Percentiles rank a stretch among this genome's conserved stretches.
Evolutionary conservation across 2,888 invertebrate genomes (phyloP).

Genomic region (Rhagophthalmus giganteus): DNA sequence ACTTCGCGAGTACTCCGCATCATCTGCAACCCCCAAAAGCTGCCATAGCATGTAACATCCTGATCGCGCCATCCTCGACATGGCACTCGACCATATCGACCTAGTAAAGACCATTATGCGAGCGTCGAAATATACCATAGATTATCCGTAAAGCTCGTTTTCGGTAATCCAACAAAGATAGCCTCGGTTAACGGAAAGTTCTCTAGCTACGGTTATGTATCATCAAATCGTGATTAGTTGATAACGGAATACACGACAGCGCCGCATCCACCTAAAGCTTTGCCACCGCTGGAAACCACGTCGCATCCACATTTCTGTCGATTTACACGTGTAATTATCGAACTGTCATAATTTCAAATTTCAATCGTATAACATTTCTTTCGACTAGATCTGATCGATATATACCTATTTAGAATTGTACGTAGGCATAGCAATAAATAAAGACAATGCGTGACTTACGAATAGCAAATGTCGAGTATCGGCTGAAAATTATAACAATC

Average conservation of each 20-base stretch:
- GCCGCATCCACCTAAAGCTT: constrained; percentile 28
- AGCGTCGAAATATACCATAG: constrained; percentile 10
- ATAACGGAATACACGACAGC: constrained; percentile 33
- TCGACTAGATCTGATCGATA: no score
- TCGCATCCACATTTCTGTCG: constrained; percentile 22
- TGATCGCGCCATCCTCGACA: constrained; percentile 30
- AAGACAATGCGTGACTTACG: constrained; percentile 22
- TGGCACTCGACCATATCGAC: constrained; percentile 30
- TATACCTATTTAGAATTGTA: no score
- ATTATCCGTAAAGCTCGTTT: constrained; percentile 12
- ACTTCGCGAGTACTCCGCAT: constrained; percentile 14
- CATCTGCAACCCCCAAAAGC: constrained; percentile 19
- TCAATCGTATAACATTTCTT: no score
- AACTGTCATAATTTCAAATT: constrained; percentile 20
- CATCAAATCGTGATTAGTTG: constrained; percentile 38
- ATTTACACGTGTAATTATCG: constrained; percentile 26
- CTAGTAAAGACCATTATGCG: constrained; percentile 15
- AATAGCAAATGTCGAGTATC: constrained; percentile 9
- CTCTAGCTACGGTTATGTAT: constrained; percentile 21
- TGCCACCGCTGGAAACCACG: constrained; percentile 24
- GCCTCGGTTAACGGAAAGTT: constrained; percentile 2
- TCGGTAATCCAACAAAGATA: constrained; percentile 9
- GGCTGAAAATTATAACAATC: constrained; percentile 21
- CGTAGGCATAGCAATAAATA: constrained; percentile 15
- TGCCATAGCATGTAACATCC: constrained; percentile 20